These are phyloP conservation scores for Pseudomyrmex gracilis DNA, from an alignment of 1,140 invertebrate species.

Conservation along the genomic window DNA sequence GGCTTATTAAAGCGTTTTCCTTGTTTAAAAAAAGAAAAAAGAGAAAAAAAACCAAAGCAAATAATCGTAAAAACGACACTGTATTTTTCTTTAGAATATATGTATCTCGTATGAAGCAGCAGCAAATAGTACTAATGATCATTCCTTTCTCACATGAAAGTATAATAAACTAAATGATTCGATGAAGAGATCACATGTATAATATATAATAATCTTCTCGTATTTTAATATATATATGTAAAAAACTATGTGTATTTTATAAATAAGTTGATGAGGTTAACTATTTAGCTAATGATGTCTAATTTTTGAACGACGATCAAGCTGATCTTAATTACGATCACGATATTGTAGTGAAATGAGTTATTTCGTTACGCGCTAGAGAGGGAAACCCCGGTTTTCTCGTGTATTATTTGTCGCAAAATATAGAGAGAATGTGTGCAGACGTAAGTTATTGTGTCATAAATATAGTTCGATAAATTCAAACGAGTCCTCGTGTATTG, in stretches of 20 bases:
- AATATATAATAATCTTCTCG: conserved; percentile 55
- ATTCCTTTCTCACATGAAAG: conserved; percentile 70
- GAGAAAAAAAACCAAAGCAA: conserved; percentile 16
- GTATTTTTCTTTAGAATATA: conserved; percentile 51
- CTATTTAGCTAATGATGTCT: conserved; percentile 8
- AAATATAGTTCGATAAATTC: conserved; percentile 54
- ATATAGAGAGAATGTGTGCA: conserved; percentile 40
- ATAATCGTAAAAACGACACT: conserved; percentile 36
- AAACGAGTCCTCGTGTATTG: conserved; percentile 31
- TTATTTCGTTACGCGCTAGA: conserved; percentile 29
- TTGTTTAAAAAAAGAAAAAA: not conserved
- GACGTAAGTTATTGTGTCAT: conserved; percentile 50
- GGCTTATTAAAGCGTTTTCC: conserved; percentile 22
- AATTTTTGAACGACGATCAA: conserved; percentile 53
- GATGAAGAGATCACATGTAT: conserved; percentile 26
- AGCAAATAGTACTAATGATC: conserved; percentile 63
- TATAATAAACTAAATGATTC: conserved; percentile 60
- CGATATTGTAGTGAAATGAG: conserved; percentile 24
- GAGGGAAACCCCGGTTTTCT: conserved; percentile 21
- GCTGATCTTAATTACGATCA: conserved; percentile 41
- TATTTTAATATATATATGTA: conserved; percentile 60
- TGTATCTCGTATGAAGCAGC: conserved; percentile 46
- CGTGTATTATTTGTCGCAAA: conserved; percentile 48
- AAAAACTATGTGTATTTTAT: conserved; percentile 57
- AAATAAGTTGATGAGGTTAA: conserved; percentile 45